Evolutionary conservation across 2,113 vertebrate species (phyloP).

Genomic region (Chroicocephalus ridibundus): DNA sequence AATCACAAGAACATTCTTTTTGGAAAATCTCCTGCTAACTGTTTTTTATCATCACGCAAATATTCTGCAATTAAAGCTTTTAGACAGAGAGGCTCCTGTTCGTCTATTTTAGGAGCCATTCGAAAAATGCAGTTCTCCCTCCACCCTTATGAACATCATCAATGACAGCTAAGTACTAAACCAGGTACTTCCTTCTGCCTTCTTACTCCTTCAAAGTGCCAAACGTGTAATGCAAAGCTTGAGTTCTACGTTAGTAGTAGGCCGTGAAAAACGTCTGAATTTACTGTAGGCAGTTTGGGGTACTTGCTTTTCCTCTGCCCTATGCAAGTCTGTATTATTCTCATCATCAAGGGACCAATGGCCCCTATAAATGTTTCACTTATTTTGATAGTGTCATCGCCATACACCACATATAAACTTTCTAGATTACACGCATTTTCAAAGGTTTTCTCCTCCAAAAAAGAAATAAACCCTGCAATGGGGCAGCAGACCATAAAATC

Average conservation of each 20-base stretch:
- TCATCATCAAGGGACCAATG: neutral
- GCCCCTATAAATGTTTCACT: slow-evolving; percentile 31
- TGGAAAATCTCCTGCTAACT: neutral
- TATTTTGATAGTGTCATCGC: neutral
- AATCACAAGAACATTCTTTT: neutral
- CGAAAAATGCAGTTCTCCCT: neutral
- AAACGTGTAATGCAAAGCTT: neutral
- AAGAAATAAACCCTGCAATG: slow-evolving; percentile 33
- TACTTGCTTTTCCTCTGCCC: neutral
- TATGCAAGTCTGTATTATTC: neutral
- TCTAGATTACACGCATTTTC: slow-evolving; percentile 55
- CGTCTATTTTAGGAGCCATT: neutral
- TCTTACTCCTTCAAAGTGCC: neutral
- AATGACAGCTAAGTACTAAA: neutral
- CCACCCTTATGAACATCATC: neutral
- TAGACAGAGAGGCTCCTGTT: neutral
- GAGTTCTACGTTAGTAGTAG: neutral
- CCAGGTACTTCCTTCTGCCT: neutral
- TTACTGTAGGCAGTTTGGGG: neutral
- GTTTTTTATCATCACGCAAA: neutral
- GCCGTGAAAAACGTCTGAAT: neutral
- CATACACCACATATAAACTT: neutral
- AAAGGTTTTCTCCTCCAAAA: slow-evolving; percentile 50
- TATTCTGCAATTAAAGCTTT: neutral
- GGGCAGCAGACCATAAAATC: slow-evolving; percentile 67